Conservation (phyloP, 2,797 vertebrate species). For the Menidia menidia region DNA sequence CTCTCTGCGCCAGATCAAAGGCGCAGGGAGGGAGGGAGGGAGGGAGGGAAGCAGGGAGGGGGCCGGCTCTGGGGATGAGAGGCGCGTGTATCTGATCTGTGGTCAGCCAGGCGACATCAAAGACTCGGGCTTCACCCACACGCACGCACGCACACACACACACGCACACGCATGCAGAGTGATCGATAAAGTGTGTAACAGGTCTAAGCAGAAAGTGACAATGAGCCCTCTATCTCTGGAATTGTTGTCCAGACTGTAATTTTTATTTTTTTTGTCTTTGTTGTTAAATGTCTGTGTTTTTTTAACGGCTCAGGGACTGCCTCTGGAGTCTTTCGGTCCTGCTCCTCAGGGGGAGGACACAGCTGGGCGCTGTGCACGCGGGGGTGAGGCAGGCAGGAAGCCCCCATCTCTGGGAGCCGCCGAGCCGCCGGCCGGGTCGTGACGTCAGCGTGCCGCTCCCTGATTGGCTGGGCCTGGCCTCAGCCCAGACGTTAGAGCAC, state of each 20-base stretch:
- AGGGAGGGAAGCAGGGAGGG: conserved; percentile 15
- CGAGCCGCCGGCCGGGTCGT: conserved; percentile 74
- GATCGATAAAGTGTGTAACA: conserved; percentile 9
- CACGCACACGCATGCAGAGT: background rate
- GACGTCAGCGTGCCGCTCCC: conserved; percentile 83
- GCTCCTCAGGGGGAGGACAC: background rate
- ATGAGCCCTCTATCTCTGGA: no score
- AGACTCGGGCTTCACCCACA: conserved; percentile 11
- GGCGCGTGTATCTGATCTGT: conserved; percentile 60
- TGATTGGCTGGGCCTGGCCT: conserved; percentile 80
- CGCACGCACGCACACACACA: background rate
- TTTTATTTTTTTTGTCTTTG: no score
- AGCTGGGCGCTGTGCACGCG: background rate
- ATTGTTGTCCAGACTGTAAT: no score
- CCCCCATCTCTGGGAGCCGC: conserved; percentile 86
- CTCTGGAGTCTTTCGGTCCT: no score
- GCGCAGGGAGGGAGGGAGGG: conserved; percentile 53
- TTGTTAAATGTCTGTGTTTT: no score
- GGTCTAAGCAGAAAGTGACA: no score
- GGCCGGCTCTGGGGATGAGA: conserved; percentile 39
- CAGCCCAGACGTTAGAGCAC: background rate
- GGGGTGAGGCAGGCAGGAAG: background rate
- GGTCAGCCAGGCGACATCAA: conserved; percentile 62
- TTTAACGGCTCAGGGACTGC: background rate
- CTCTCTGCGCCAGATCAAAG: conserved; percentile 91